Evolutionary conservation across 2,888 invertebrate species (phyloP).

Genomic region (Eupithecia subumbrata): DNA sequence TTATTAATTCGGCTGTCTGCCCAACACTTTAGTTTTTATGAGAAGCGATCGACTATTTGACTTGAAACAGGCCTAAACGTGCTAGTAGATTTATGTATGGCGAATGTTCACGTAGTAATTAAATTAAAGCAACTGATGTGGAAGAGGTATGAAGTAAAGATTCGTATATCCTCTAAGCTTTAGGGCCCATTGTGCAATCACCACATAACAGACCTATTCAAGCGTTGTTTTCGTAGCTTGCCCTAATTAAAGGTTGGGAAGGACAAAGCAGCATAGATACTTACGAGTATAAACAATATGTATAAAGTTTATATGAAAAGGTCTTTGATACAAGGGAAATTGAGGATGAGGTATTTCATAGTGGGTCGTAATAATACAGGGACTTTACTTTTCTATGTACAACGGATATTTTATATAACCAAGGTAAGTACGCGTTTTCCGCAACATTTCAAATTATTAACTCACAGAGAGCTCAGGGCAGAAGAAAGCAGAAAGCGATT

Average conservation of each 20-base stretch:
- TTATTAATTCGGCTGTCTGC: no score
- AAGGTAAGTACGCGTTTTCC: neutral
- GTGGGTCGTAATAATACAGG: neutral
- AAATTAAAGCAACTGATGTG: neutral
- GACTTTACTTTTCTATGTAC: neutral
- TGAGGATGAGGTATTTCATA: neutral
- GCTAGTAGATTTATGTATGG: neutral
- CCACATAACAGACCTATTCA: conserved; percentile 5
- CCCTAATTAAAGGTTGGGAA: conserved; percentile 3
- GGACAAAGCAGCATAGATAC: neutral
- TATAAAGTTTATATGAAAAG: neutral
- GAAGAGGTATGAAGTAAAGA: conserved; percentile 1
- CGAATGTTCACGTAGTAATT: neutral
- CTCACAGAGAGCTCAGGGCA: neutral
- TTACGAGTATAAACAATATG: conserved; percentile 3
- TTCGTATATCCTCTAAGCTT: neutral
- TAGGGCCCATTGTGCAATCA: neutral
- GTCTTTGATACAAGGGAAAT: conserved; percentile 2
- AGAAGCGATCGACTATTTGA: no score
- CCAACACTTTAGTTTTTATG: no score
- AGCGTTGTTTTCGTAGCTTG: conserved; percentile 5
- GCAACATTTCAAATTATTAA: neutral
- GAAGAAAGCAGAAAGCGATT: no score
- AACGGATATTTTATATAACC: neutral
- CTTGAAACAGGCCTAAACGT: no score